These are phyloP conservation scores for Conopomorpha cramerella DNA, from an alignment of 1,140 invertebrate genomes.

Conservation along the genomic window DNA sequence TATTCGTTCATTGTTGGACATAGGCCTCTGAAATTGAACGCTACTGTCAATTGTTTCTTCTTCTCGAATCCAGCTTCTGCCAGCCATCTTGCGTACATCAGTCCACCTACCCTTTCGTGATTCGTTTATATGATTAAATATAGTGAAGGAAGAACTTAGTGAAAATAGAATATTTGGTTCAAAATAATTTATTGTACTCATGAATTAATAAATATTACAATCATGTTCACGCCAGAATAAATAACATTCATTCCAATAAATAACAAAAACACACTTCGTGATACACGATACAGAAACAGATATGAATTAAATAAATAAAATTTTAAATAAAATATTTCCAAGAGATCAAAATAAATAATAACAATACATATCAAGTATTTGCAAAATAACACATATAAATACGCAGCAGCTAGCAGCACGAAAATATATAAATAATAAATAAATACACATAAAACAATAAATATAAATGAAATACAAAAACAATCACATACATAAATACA, in stretches of 20 bases:
- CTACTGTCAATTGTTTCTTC: too few species aligned
- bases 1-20: too few species aligned
- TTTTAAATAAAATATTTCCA: not conserved
- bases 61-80: too few species aligned
- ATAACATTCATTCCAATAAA: constrained; percentile 5
- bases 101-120: too few species aligned
- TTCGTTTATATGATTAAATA: too few species aligned
- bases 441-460: constrained; percentile 1
- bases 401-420: not conserved
- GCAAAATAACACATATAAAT: too few species aligned
- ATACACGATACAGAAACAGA: constrained; percentile 7
- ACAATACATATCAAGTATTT: not conserved
- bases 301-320: not conserved
- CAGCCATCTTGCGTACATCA: too few species aligned
- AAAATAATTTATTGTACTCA: not conserved
- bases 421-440: constrained; percentile 4
- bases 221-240: too few species aligned
- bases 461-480: not conserved
- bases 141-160: too few species aligned
- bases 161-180: not conserved
- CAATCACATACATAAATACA: too few species aligned
- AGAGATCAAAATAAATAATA: not conserved
- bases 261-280: constrained; percentile 6
- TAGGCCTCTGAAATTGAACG: too few species aligned
- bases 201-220: constrained; percentile 3